These are phyloP conservation scores for Suricata suricatta DNA, from an alignment of 2,113 vertebrate genomes.

Conservation along the genomic window DNA sequence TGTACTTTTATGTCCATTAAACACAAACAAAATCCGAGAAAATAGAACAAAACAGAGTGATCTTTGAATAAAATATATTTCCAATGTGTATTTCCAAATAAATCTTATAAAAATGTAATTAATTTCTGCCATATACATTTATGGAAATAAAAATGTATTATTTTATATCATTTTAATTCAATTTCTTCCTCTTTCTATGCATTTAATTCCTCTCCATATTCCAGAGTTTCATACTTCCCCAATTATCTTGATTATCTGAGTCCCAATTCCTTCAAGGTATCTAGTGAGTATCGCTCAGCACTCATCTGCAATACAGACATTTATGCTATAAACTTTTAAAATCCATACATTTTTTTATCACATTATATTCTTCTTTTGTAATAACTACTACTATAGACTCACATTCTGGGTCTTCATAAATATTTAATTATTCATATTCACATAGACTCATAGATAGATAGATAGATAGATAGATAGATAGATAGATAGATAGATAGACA, in stretches of 20 bases:
- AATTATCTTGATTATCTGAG: neutral
- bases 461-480: neutral
- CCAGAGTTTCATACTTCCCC: neutral
- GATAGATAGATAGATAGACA: neutral
- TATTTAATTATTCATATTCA: neutral
- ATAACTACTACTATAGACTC: neutral
- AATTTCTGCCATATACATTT: neutral
- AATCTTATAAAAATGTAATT: neutral
- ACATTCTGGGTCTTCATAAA: neutral
- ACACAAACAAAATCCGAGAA: neutral
- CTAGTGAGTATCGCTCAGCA: neutral
- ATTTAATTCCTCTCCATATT: neutral
- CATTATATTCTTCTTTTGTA: neutral
- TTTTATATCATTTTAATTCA: neutral
- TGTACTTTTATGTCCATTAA: neutral
- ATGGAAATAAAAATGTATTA: neutral
- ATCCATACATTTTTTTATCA: neutral
- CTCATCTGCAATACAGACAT: neutral
- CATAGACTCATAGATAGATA: neutral
- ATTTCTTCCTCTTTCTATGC: neutral
- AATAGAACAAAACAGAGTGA: neutral
- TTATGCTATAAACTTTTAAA: neutral
- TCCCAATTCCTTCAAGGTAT: neutral
- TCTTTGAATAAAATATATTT: neutral
- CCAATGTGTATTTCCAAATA: neutral